Conservation (phyloP, 2,888 invertebrate species). For the Teleogryllus oceanicus region DNA sequence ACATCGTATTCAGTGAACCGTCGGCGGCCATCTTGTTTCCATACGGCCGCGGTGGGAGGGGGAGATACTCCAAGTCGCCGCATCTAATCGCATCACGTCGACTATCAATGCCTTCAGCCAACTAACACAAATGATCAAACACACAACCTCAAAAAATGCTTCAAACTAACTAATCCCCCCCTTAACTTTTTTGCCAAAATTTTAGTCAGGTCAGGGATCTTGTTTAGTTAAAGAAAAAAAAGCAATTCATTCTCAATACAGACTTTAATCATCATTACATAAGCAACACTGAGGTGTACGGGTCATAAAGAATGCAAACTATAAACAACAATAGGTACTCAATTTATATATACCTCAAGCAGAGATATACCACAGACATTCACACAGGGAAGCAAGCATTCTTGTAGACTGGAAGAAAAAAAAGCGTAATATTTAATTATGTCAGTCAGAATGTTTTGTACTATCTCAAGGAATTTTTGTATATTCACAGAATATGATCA, state of each 20-base stretch:
- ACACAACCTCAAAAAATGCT: no score
- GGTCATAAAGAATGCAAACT: constrained; percentile 29
- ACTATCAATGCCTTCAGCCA: no score
- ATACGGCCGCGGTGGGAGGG: no score
- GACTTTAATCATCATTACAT: constrained; percentile 35
- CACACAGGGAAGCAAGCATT: constrained; percentile 31
- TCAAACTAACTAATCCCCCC: no score
- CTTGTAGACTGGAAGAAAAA: constrained; percentile 28
- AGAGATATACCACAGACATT: constrained; percentile 30
- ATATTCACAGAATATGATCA: constrained; percentile 27
- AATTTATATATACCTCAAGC: constrained; percentile 28
- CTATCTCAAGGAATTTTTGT: constrained; percentile 49
- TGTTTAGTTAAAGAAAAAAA: neutral
- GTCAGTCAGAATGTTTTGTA: constrained; percentile 45
- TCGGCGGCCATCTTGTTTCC: no score
- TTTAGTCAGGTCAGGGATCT: no score
- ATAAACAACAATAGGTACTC: constrained; percentile 30
- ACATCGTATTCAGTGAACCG: no score
- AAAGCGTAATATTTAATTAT: constrained; percentile 33
- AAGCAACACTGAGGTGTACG: constrained; percentile 34
- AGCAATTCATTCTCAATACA: constrained; percentile 18
- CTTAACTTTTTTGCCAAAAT: no score
- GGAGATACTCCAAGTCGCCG: no score
- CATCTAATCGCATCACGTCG: no score
- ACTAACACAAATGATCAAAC: no score